Evolutionary conservation across 2,888 invertebrate genomes (phyloP).

Genomic region (Andrena bucephala): DNA sequence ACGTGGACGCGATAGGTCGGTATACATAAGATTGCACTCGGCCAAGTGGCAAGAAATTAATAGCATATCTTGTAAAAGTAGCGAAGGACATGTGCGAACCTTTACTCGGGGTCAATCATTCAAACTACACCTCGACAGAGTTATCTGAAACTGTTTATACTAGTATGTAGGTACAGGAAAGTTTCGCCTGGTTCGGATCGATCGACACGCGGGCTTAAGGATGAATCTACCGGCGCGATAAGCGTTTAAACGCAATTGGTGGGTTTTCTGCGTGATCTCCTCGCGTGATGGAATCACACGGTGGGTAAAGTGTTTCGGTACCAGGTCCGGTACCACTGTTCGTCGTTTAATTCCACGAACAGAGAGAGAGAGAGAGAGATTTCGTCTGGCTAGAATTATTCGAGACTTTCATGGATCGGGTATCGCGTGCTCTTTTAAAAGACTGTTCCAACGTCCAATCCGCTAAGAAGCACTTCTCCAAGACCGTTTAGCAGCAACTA

Average conservation of each 20-base stretch:
- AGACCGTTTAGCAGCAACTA: constrained; percentile 40
- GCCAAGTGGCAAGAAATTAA: too few relatives aligned
- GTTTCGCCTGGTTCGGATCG: constrained; percentile 16
- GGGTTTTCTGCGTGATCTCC: constrained; percentile 67
- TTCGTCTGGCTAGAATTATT: too few relatives aligned
- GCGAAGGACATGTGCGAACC: background rate
- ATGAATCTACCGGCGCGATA: constrained; percentile 49
- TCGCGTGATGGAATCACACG: constrained; percentile 64
- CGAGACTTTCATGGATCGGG: too few relatives aligned
- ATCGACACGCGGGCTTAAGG: constrained; percentile 45
- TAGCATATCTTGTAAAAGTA: background rate
- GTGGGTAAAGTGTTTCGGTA: constrained; percentile 69
- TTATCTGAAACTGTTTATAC: constrained; percentile 3
- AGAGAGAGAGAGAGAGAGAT: too few relatives aligned
- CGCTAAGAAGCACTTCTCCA: too few relatives aligned
- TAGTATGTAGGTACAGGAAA: background rate
- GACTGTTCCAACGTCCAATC: background rate
- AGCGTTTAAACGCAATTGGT: constrained; percentile 30
- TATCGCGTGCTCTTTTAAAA: background rate
- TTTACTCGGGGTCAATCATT: too few relatives aligned
- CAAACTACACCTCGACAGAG: background rate
- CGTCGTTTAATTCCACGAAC: background rate
- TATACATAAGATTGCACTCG: background rate
- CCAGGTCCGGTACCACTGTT: constrained; percentile 74
- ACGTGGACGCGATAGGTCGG: constrained; percentile 1